These are phyloP conservation scores for Spea multiplicata DNA, from an alignment of 2,113 vertebrate genomes.

Conservation along the genomic window DNA sequence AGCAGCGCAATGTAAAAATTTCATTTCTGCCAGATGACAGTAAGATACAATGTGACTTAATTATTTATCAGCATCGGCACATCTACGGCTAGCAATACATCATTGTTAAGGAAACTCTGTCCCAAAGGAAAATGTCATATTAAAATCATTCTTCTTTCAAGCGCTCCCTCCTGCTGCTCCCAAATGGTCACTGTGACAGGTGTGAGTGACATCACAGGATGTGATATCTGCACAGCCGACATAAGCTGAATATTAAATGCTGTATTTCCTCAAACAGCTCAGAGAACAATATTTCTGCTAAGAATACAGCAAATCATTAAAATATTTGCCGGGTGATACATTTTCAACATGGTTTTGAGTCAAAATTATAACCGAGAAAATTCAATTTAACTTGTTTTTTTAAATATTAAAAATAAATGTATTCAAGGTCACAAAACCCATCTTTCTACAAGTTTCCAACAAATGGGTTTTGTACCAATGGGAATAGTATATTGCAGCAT, in stretches of 20 bases:
- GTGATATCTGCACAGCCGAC: not conserved
- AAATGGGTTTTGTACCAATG: too few relatives aligned
- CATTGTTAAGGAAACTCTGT: slow-evolving; percentile 22
- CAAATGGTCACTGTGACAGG: slow-evolving; percentile 13
- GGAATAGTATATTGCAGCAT: too few relatives aligned
- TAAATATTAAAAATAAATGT: too few relatives aligned
- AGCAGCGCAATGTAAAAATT: not conserved
- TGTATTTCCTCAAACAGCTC: not conserved
- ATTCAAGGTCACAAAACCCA: too few relatives aligned
- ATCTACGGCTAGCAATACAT: slow-evolving; percentile 31
- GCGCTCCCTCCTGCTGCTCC: not conserved
- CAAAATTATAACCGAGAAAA: too few relatives aligned
- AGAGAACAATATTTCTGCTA: not conserved
- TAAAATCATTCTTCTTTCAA: slow-evolving; percentile 18
- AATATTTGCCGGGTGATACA: too few relatives aligned
- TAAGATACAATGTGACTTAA: slow-evolving; percentile 16
- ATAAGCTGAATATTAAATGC: not conserved
- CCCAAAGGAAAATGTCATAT: slow-evolving; percentile 30
- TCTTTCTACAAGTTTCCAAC: too few relatives aligned
- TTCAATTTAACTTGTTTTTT: too few relatives aligned
- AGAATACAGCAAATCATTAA: too few relatives aligned
- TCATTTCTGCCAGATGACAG: slow-evolving; percentile 21
- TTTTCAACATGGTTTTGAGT: too few relatives aligned
- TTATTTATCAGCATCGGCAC: slow-evolving; percentile 29
- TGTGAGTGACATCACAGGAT: slow-evolving; percentile 27